Evolutionary conservation across 2,113 vertebrate species (phyloP), one percentile per base, ranked within the genome.

Genomic region (Chaetorhynchus papuensis): DNA sequence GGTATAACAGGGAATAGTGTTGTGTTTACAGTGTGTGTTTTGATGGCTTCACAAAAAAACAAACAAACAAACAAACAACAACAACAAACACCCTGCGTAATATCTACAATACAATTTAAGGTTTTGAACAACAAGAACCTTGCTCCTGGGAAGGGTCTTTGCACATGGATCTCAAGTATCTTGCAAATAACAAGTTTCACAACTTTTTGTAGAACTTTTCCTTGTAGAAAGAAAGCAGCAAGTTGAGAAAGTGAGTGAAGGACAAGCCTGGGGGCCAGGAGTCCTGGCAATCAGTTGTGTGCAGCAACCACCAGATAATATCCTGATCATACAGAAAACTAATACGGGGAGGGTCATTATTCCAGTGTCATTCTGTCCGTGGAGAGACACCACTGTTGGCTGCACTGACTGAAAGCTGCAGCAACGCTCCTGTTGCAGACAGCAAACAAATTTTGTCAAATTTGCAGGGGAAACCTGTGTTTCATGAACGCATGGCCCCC

Each of bases 401-500:
- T 89, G 60, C 52, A 11, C 47, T 27, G n/a, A 41, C 1, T 18
- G 44, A 82, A 87, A 79, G 22, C 35, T 63, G 57, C 19, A 78
- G 52, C 35, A 63, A 78, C 6, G 7, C 35, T 63, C 44, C 13
- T 39, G 27, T 19, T 85, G 14, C 19, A 76, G 35, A 19, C 21
- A 64, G 23, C n/a, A n/a, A n/a, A n/a, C n/a, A n/a, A n/a, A n/a
- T n/a, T 87, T 57, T 41, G 39, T 9, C 22, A 78, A 79, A 8
- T 66, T 56, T 83, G 18, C 5, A 22, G 41, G 26, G n/a, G 10
- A 10, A 75, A 27, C 27, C 42, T 28, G 4, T 16, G 23, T 30
- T 45, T 77, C 2, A 0, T 41, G n/a, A 90, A 77, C 66, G 37
- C 1, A 2, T 1, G 10, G 7, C 31, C 8, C 4, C 2, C 41